Evolutionary conservation across 2,113 vertebrate genomes (phyloP), one percentile per base, ranked within the genome.

Genomic region (Macroglossus sobrinus): DNA sequence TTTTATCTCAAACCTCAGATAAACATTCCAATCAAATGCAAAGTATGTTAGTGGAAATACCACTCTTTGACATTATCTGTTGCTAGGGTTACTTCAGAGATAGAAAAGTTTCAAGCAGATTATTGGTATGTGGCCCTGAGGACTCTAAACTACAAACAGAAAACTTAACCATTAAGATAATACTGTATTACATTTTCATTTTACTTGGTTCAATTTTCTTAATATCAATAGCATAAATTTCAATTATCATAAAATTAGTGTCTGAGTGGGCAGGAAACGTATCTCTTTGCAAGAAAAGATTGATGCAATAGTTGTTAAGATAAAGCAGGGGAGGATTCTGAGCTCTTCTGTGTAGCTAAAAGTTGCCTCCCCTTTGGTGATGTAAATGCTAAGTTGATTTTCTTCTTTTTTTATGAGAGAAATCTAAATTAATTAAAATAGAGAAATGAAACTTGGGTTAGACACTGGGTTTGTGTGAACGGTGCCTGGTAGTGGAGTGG

Each of bases 391-490:
- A 89, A 94, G 86, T 84, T 95, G 53, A 33, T 63, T 97, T 97
- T 61, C 93, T 98, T 97, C 64, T 93, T 98, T 97, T 94, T 95
- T 98, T 98, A 95, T 96, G 93, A 97, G 89, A 91, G 40, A 95
- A 91, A 95, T 97, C 97, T 80, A 90, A 97, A 96, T 79, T 97
- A 97, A 98, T 98, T 98, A 98, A 98, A 98, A 84, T 18, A 97
- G 91, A 82, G 96, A 68, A 64, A 80, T 38, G 78, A 84, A 59
- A 89, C 26, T 93, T 45, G 72, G 76, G 24, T 78, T 64, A 95
- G 55, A 81, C 4, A 3, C 11, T 93, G 45, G 50, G 26, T 2
- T 4, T 45, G 15, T 33, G 15, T 61, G n/a, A 57, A 43, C 22
- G 38, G 21, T 16, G 2, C 21, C 9, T 9, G 28, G 64, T 19